Conservation (phyloP, 2,888 invertebrate genomes). For the Helicoverpa assulta region DNA sequence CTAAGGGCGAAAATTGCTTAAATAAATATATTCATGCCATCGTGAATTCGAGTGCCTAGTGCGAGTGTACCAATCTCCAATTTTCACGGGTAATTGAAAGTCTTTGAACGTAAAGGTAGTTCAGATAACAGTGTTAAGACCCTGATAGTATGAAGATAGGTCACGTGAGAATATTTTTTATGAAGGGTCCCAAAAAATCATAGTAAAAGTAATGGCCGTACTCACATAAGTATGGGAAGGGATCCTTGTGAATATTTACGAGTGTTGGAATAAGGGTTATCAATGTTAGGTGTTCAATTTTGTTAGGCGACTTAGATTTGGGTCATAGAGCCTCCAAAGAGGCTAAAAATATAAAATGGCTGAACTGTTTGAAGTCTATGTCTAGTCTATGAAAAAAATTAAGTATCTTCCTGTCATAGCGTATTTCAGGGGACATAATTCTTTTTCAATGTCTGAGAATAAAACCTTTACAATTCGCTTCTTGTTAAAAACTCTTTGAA, state of each 20-base stretch:
- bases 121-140: constrained; percentile 37
- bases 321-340: no score
- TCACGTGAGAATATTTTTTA: constrained; percentile 32
- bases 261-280: constrained; percentile 1
- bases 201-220: not conserved
- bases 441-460: no score
- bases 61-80: constrained; percentile 48
- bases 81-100: constrained; percentile 63
- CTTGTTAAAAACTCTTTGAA: not conserved
- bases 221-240: not conserved
- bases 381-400: no score
- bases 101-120: constrained; percentile 40
- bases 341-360: no score
- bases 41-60: constrained; percentile 19
- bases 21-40: constrained; percentile 4
- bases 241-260: constrained; percentile 25
- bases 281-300: constrained; percentile 1
- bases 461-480: not conserved
- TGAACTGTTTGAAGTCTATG: not conserved
- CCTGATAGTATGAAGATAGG: constrained; percentile 20
- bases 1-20: constrained; percentile 14
- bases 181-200: not conserved
- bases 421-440: no score
- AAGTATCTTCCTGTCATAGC: no score
- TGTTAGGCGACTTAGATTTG: not conserved